Base-by-base conservation (phyloP, 2,888 invertebrate genomes). In the Rhaphigaster nebulosa region DNA sequence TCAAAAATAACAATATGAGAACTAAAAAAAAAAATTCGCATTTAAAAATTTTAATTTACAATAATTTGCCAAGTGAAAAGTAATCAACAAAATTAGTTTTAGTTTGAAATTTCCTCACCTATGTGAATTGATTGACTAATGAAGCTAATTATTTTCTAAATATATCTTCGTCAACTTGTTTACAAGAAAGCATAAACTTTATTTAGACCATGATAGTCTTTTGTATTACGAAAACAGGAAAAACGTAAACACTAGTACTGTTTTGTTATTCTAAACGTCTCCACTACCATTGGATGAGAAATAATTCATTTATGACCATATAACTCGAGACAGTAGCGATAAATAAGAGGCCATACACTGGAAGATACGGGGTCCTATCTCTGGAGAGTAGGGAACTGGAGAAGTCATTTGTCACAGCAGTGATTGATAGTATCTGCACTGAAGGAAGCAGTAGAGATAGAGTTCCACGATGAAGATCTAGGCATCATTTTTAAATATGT, bases 351-450 rank as follows among this genome's bases (percentile, higher is more conserved):
- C 70, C 34, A 6, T 76, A 76, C 70, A 76, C 70, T 76, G 38
- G 34, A 23, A 38, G 38, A 76, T 38, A 34, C 20, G 20, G 38
- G 65, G 18, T n/a, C 20, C 70, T 76, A 76, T 76, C 70, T 76
- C 70, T 20, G 34, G 23, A 38, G 70, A 76, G 29, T 29, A 65
- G 65, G 29, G 8, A 23, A 76, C 34, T 76, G 38, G 34, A 38
- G 70, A 34, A 70, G 38, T 26, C 20, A 76, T 76, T 76, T 76
- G 34, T 76, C 38, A 76, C 10, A 20, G 70, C 38, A 23, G 70
- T 38, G 70, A 76, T 76, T 76, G 70, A 76, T 76, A 3, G 29
- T 34, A 76, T 76, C 70, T 76, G 70, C 38, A 76, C 70, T 34
- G 34, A 3, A 34, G 70, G 70, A 34, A 34, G 34, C 34, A 2